These are phyloP conservation scores for Rambutsinella grinnellia DNA, from an alignment of 2,888 invertebrate species.

Conservation along the genomic window DNA sequence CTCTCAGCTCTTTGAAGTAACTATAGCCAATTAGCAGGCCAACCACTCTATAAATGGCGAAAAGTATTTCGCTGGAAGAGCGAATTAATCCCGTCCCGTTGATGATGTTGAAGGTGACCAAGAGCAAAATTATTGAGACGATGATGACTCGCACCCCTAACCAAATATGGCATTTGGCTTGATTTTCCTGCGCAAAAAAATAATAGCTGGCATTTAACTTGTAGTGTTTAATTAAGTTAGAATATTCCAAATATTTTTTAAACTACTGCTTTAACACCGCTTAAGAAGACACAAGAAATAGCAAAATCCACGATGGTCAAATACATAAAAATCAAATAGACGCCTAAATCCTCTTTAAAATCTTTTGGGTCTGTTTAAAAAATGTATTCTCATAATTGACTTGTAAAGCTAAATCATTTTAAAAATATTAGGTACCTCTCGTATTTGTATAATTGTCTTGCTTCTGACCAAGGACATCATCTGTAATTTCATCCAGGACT, in stretches of 20 bases:
- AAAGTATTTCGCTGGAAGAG: constrained; percentile 46
- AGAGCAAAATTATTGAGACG: constrained; percentile 40
- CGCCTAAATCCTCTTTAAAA: constrained; percentile 56
- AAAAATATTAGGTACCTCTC: constrained; percentile 9
- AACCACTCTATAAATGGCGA: constrained; percentile 42
- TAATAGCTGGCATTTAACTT: too few relatives aligned
- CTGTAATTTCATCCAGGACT: constrained; percentile 49
- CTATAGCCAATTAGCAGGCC: constrained; percentile 39
- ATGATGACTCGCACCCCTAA: constrained; percentile 44
- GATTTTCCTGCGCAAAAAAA: too few relatives aligned
- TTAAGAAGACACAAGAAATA: constrained; percentile 54
- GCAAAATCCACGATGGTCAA: constrained; percentile 51
- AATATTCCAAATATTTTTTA: too few relatives aligned
- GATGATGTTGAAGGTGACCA: constrained; percentile 49
- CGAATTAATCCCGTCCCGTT: constrained; percentile 33
- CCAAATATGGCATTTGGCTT: constrained; percentile 50
- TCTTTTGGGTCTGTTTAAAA: constrained; percentile 42
- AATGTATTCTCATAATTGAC: too few relatives aligned
- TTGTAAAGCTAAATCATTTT: background rate
- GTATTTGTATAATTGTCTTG: background rate
- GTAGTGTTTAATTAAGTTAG: too few relatives aligned
- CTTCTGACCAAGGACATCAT: constrained; percentile 47
- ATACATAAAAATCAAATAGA: constrained; percentile 54
- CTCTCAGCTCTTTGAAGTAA: constrained; percentile 16
- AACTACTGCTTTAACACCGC: constrained; percentile 48